Base-by-base conservation (phyloP, 2,888 invertebrate species). In the Acrobasis consociella region DNA sequence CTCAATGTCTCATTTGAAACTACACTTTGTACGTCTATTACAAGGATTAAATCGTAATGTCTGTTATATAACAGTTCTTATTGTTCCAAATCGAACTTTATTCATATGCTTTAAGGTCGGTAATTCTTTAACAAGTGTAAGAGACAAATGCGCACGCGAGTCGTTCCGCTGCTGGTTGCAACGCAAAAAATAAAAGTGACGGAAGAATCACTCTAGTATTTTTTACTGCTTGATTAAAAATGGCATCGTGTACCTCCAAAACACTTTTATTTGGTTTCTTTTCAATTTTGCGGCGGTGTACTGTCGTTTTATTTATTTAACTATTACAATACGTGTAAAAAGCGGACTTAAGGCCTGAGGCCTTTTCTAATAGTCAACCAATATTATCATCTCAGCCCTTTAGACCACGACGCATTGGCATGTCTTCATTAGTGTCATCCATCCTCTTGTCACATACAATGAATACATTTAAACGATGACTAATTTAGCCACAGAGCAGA, bases 91-190 rank as follows among this genome's bases (percentile, higher is more conserved):
- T 65, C 65, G 62, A 69, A 69, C 67, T 69, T 67, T 67, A 63
- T 58, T 53, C 15, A 39, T 15, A 61, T 55, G 62, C 62, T 58
- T 62, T 62, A 52, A 68, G 65, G 68, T 63, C 70, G 66, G 67
- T 65, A 67, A 69, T 69, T 69, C 62, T 58, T 53, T 67, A 52
- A 55, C 59, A 49, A 58, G 49, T 49, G 60, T 58, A 64, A 65
- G 68, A 70, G 71, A 72, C 69, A 69, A 63, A 60, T 58, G 69
- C 67, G 76, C 85, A 84, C 86, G 85, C 86, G 78, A 85, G 65
- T 65, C 80, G 86, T 86, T 83, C 78, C 83, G 80, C 73, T 77
- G 69, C 71, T 68, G 71, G 69, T 69, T 75, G 72, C 73, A 64
- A 64, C 65, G n/a, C 7, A 46, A 46, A 42, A 46, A 13, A n/a